Evolutionary conservation across 2,113 vertebrate genomes (phyloP).

Genomic region (Sporophila hypoxantha): DNA sequence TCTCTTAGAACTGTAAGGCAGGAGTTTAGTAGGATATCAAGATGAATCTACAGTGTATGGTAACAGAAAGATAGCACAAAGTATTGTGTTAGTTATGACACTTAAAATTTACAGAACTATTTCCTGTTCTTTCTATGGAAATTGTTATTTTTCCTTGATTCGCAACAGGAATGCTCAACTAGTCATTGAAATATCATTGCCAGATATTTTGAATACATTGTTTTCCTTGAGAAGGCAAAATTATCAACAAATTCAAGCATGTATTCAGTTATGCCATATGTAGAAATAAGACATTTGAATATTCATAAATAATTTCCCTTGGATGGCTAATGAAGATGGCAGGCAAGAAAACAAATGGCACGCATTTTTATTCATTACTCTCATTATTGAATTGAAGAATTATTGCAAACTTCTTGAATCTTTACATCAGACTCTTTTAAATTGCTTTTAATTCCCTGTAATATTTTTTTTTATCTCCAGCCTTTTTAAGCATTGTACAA

Average conservation of each 20-base stretch:
- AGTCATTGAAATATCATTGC: conserved; percentile 49
- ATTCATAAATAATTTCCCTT: conserved; percentile 61
- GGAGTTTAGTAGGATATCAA: background rate
- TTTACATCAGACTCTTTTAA: conserved; percentile 40
- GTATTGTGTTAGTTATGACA: background rate
- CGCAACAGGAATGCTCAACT: conserved; percentile 36
- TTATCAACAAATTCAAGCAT: conserved; percentile 57
- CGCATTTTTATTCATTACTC: conserved; percentile 56
- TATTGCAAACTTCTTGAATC: conserved; percentile 46
- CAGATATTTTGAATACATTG: conserved; percentile 61
- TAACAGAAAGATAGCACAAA: background rate
- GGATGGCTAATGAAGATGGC: conserved; percentile 66
- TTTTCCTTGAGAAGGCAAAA: conserved; percentile 47
- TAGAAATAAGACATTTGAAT: conserved; percentile 61
- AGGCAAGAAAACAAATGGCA: conserved; percentile 51
- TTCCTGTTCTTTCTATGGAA: conserved; percentile 4
- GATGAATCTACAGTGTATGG: background rate
- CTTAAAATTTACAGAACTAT: conserved; percentile 27
- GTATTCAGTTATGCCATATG: conserved; percentile 61
- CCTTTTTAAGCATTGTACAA: background rate
- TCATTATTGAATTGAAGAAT: conserved; percentile 56
- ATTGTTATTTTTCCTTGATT: conserved; percentile 13
- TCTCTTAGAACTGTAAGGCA: background rate
- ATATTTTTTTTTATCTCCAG: background rate
- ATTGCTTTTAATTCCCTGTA: conserved; percentile 38